Base-by-base conservation (phyloP, 1,140 invertebrate species). In the Harpegnathos saltator region DNA sequence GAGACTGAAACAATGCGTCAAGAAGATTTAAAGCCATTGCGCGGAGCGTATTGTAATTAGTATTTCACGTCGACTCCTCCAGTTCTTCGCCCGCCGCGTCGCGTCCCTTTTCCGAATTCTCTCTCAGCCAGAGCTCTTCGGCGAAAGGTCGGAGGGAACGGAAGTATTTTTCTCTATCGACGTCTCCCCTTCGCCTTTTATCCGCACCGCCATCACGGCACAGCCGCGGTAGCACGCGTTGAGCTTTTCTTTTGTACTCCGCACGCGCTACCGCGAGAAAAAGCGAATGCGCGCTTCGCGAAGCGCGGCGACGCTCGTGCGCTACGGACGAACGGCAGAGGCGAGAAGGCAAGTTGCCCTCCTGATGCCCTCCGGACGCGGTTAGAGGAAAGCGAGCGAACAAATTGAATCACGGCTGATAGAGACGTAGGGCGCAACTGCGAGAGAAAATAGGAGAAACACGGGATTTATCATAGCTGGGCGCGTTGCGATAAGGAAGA, bases 1-100 rank as follows among this genome's bases (percentile, higher is more conserved):
- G 75, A 58, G 75, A 80, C 52, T 54, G 75, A 80, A 69, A 80
- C 75, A 80, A 80, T 80, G 75, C 75, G 33, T 80, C 75, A 33
- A 29, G 65, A 80, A 80, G 75, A 80, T 80, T 80, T 80, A 80
- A 80, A 69, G 75, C 26, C 22, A 78, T 78, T 78, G 75, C 58
- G 65, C 65, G 63, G 33, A 58, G 65, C 65, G 65, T 65, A 52
- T 80, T 80, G 65, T 80, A 80, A 80, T 80, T 80, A 80, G 75
- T 80, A 80, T 80, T 59, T 80, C 75, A 33, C 75, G 48, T 78
- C 75, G 33, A 52, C 50, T 56, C 38, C 38, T 44, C 9, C 9
- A 7, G 9, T 22, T 15, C 50, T 7, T 26, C 9, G 0, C 11
- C 29, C 15, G 17, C 48, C 15, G 1, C 24, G n/a, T n/a, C 0